Evolutionary conservation across 2,888 invertebrate species (phyloP), one percentile per base, ranked within the genome.

Genomic region (Desoria tigrina): DNA sequence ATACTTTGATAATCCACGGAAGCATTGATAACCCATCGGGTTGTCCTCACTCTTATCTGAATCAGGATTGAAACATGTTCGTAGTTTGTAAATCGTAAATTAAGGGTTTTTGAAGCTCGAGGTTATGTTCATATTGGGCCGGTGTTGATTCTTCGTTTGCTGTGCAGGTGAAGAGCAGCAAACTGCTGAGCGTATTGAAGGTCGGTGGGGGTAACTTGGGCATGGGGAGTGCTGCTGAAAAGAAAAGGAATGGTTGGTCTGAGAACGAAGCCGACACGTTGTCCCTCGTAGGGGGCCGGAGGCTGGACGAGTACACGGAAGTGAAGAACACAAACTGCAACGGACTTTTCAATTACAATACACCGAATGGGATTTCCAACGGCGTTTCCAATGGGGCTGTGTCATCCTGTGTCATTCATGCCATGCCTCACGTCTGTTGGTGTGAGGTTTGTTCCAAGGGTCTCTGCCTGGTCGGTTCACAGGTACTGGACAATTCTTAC

Each of bases 371-470:
- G 26, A 67, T 63, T 63, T 60, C 59, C 53, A 67, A 67, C 45
- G 67, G 67, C 57, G 64, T 63, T 23, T n/a, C n/a, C n/a, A 65
- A 65, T 28, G 64, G 61, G 60, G 63, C 57, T 53, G 58, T 58
- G 9, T 62, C 65, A 37, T 69, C 72, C 63, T 74, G 74, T 66
- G 68, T 71, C 65, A 65, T 73, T 65, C 74, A 74, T 53, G 74
- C 74, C 57, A 74, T 74, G 74, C 74, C 74, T 28, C 74, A 74
- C 57, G 71, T 72, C 28, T 73, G 68, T 49, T 74, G 74, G 74
- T 74, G 74, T 71, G 74, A 74, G 63, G 68, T 73, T 58, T 74
- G 74, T 69, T 71, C 71, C 55, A 74, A 74, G 73, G 72, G 74
- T 63, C 72, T 72, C 51, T 74, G 74, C 58, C 65, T 72, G 26